Evolutionary conservation across 1,140 invertebrate species (phyloP).

Genomic region (Habropoda laboriosa): DNA sequence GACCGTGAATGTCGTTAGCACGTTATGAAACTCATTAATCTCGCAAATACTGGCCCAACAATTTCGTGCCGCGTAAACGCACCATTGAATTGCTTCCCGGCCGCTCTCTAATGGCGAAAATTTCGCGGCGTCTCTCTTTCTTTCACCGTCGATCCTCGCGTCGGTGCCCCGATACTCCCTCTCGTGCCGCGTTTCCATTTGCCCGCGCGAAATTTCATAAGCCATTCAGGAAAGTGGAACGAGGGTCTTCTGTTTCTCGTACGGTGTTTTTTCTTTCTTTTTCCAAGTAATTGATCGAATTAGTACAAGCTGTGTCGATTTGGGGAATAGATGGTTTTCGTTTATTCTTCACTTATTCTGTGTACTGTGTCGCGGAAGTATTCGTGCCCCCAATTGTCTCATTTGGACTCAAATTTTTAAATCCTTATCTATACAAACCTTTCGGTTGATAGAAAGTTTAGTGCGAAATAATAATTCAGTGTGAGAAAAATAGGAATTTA

Average conservation of each 20-base stretch:
- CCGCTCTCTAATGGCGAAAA: slow-evolving; percentile 64
- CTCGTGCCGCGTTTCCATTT: slow-evolving; percentile 14
- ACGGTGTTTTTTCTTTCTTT: no score
- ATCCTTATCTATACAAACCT: no score
- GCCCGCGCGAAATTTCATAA: neutral
- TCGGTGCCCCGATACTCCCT: neutral
- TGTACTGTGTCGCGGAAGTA: no score
- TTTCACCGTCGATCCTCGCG: slow-evolving; percentile 22
- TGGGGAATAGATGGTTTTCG: no score
- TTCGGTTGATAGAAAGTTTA: no score
- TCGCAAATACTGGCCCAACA: slow-evolving; percentile 73
- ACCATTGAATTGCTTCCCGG: slow-evolving; percentile 67
- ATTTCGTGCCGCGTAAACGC: slow-evolving; percentile 68
- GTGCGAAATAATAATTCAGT: no score
- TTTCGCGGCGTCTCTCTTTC: slow-evolving; percentile 57
- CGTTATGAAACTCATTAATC: slow-evolving; percentile 79
- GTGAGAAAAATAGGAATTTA: no score
- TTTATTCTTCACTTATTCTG: no score
- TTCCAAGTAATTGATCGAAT: no score
- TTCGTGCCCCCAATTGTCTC: no score
- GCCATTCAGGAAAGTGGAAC: neutral
- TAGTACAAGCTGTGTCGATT: no score
- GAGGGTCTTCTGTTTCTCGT: neutral
- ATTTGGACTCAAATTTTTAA: no score
- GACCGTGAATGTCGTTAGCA: slow-evolving; percentile 77